Evolutionary conservation across 2,888 invertebrate genomes (phyloP).

Genomic region (Rhodophaea formosa): DNA sequence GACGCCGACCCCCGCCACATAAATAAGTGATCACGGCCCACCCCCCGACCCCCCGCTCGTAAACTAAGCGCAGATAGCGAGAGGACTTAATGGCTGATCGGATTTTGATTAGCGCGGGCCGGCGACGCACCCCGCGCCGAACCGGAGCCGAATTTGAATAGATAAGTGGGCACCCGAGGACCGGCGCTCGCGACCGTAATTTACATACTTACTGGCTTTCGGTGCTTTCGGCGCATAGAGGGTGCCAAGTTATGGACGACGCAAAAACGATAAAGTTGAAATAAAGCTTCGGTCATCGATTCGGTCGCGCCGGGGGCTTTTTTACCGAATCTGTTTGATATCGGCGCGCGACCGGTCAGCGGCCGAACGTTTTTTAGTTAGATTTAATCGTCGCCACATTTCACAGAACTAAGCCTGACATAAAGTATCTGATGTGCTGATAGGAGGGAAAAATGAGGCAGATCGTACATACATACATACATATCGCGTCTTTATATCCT

Average conservation of each 20-base stretch:
- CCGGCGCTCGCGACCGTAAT: slow-evolving; percentile 78
- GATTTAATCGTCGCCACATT: slow-evolving; percentile 45
- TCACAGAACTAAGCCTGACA: not conserved
- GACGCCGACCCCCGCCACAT: slow-evolving; percentile 64
- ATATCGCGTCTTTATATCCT: no score
- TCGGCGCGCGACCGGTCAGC: slow-evolving; percentile 44
- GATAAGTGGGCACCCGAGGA: slow-evolving; percentile 79
- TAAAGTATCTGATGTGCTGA: not conserved
- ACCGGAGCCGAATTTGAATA: slow-evolving; percentile 79
- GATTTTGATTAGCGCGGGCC: slow-evolving; percentile 81
- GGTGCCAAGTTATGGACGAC: slow-evolving; percentile 75
- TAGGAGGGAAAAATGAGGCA: not conserved
- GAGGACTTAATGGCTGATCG: slow-evolving; percentile 81
- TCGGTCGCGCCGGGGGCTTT: slow-evolving; percentile 65
- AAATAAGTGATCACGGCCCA: slow-evolving; percentile 75
- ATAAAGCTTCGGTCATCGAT: slow-evolving; percentile 76
- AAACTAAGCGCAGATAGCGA: slow-evolving; percentile 79
- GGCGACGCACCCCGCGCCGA: slow-evolving; percentile 73
- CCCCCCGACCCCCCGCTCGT: slow-evolving; percentile 64
- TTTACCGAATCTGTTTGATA: slow-evolving; percentile 71
- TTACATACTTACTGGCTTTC: slow-evolving; percentile 81
- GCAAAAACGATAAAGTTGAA: slow-evolving; percentile 79
- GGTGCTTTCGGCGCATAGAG: slow-evolving; percentile 75
- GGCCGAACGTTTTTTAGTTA: slow-evolving; percentile 43
- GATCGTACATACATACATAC: not conserved